Conservation (phyloP, 2,113 vertebrate genomes). For the Nipponia nippon region DNA sequence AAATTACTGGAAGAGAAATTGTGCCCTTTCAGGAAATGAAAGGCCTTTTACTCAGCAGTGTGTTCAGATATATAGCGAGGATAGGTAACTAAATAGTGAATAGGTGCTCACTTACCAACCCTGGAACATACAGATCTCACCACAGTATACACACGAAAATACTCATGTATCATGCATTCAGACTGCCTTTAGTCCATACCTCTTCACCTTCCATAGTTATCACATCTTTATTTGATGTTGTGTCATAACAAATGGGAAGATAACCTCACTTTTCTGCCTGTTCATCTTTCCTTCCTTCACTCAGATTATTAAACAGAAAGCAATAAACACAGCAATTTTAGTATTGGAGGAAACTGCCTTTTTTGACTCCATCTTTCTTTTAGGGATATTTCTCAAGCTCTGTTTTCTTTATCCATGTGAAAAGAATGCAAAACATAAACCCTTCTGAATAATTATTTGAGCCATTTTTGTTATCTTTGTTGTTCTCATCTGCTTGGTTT, state of each 20-base stretch:
- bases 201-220: background rate
- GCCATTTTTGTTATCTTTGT: background rate
- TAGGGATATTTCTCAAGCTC: background rate
- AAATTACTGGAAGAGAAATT: background rate
- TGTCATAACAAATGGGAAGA: background rate
- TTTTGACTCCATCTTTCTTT: background rate
- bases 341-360: background rate
- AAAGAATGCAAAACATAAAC: background rate
- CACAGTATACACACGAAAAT: background rate
- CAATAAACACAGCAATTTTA: background rate
- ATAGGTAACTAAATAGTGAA: background rate
- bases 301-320: background rate
- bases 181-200: background rate
- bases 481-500: slow-evolving; percentile 19
- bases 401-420: background rate
- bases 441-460: background rate
- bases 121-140: background rate
- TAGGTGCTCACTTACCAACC: background rate
- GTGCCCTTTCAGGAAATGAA: background rate
- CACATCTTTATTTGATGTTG: background rate
- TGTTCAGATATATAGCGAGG: background rate
- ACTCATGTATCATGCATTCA: background rate
- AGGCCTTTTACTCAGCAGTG: background rate
- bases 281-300: background rate
- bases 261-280: background rate